Base-by-base conservation (phyloP, 2,888 invertebrate species). In the Troides oblongomaculatus region DNA sequence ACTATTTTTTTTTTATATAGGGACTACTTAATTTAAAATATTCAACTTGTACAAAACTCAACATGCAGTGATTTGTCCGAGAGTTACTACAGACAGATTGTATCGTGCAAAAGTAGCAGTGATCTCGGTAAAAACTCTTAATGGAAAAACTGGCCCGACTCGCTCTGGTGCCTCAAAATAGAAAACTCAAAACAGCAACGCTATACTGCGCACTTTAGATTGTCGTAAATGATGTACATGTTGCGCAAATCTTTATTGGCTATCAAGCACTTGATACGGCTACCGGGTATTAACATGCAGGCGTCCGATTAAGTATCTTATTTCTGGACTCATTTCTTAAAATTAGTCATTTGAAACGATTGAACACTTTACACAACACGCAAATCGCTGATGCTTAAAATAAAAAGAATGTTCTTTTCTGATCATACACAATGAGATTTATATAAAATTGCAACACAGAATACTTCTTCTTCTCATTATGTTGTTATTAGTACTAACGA, bases 101-200 rank as follows among this genome's bases (percentile, higher is more conserved):
- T 80, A 80, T 75, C 75, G 76, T 72, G 71, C 77, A 69, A 78
- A 78, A 80, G 79, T 79, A 80, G 77, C 79, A 78, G 77, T 77
- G 77, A 81, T 81, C 79, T 80, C 79, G 69, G 82, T 77, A 87
- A 89, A 89, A 90, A 89, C 82, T 81, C 80, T 84, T 87, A 85
- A 88, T 85, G 85, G 81, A 78, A 79, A 53, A 80, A 79, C 72
- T 74, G 76, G 76, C 74, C 76, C 77, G 84, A 76, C 78, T 76
- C 84, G 88, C 78, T 86, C 80, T 82, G 83, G 72, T 82, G 82
- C 79, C 77, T 86, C 81, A 77, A 88, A 89, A 88, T 87, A 88
- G 86, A 85, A 85, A 73, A 84, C 79, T 81, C 78, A 79, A 82
- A 81, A 79, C 78, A 77, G 78, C 73, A 79, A 78, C 79, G 75